Conservation (phyloP, 2,888 invertebrate species). For the Galeruca laticollis region DNA sequence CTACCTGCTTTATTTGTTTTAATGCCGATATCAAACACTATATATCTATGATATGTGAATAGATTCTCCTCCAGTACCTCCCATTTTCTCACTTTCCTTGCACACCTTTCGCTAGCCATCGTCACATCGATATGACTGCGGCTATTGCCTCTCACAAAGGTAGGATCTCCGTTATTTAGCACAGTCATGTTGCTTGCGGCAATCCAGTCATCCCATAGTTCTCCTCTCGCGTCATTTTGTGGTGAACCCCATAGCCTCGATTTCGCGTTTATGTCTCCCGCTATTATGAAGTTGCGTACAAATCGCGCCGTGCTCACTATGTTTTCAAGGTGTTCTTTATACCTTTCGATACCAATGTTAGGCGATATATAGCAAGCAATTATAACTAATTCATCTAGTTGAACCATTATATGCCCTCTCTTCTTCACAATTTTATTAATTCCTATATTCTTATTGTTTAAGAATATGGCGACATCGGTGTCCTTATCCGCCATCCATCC, state of each 20-base stretch:
- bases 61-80: constrained; percentile 3
- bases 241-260: constrained; percentile 1
- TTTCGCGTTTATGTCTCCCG: constrained; percentile 5
- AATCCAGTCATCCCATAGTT: neutral
- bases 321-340: neutral
- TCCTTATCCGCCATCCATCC: no score
- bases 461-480: no score
- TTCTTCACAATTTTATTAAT: neutral
- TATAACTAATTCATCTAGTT: no score
- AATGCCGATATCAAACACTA: neutral
- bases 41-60: neutral
- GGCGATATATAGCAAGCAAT: no score
- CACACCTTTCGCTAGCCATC: no score
- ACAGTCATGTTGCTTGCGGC: no score
- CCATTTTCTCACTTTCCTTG: neutral
- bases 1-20: no score
- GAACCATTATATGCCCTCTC: neutral
- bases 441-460: no score
- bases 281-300: neutral
- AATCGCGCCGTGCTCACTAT: neutral
- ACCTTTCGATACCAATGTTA: neutral
- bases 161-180: no score
- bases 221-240: constrained; percentile 1
- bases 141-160: no score
- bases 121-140: no score